Base-by-base conservation (phyloP, 2,797 vertebrate species). In the Lacerta bilineata region DNA sequence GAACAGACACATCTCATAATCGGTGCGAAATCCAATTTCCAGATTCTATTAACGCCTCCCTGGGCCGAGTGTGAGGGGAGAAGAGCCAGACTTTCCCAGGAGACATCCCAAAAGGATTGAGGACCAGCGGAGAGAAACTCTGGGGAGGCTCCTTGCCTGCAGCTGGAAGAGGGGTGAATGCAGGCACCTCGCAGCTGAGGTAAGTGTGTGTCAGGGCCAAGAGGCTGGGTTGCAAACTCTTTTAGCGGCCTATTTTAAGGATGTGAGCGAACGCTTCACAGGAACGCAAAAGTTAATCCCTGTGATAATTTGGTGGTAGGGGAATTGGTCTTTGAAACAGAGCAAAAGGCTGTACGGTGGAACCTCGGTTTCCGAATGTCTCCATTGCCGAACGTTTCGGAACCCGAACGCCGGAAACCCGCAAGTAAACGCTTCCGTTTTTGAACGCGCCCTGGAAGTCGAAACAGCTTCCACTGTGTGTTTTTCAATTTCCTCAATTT, bases 1-100 rank as follows among this genome's bases (percentile, higher is more conserved):
- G 96, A 96, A 96, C 95, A 95, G 96, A 95, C 96, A 92, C 93
- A 86, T 94, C 95, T 91, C 88, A 64, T 97, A 97, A 97, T 96
- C 96, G 94, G 93, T 87, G 89, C 90, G 90, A 93, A 97, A 97
- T 97, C 97, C 95, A 94, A 95, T 96, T 95, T 95, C 90, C 94
- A 90, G 91, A 91, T 93, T 93, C 93, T 82, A 39, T 55, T 66
- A 88, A 88, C 77, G 89, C 87, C 83, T 2, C 43, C 77, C 59
- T 10, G 89, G 87, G 87, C 69, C 55, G 85, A 27, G 18, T 39
- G 27, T n/a, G 11, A 1, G 39, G 64, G 33, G 77, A n/a, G 74
- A n/a, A 41, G 18, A 1, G 36, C 18, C 41, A 15, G 27, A 5
- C 29, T 27, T 50, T 61, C 84, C 59, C 68, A 23, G 36, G 8